Conservation (phyloP, 2,797 vertebrate genomes). For the Rhinoraja longicauda region DNA sequence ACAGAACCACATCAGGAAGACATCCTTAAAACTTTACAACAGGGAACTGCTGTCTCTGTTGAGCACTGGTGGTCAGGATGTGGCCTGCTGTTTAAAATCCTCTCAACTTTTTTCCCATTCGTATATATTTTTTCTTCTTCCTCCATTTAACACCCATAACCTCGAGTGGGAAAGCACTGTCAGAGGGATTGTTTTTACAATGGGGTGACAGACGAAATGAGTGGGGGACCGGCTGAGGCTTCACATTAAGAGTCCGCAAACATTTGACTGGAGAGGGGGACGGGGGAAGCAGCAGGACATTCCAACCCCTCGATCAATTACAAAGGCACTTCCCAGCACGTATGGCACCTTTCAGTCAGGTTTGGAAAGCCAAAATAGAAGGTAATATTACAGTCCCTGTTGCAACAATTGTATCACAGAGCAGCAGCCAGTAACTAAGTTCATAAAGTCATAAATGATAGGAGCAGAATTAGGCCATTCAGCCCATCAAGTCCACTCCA, state of each 20-base stretch:
- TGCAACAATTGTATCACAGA: not conserved
- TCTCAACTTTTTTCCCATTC: not conserved
- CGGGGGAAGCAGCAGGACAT: not conserved
- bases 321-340: not conserved
- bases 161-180: no score
- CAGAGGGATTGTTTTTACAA: not conserved
- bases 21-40: not conserved
- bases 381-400: not conserved
- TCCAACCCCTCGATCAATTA: not conserved
- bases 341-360: not conserved
- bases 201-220: no score
- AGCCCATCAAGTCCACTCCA: no score
- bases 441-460: no score
- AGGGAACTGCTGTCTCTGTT: not conserved
- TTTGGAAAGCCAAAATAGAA: not conserved
- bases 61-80: not conserved
- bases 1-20: not conserved
- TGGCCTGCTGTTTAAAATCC: not conserved
- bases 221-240: not conserved
- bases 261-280: not conserved
- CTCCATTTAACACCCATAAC: not conserved
- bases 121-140: not conserved
- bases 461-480: no score
- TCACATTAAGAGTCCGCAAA: not conserved
- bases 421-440: not conserved